These are phyloP conservation scores for Halcyon smyrnensis DNA, from an alignment of 2,797 vertebrate species.

Conservation along the genomic window DNA sequence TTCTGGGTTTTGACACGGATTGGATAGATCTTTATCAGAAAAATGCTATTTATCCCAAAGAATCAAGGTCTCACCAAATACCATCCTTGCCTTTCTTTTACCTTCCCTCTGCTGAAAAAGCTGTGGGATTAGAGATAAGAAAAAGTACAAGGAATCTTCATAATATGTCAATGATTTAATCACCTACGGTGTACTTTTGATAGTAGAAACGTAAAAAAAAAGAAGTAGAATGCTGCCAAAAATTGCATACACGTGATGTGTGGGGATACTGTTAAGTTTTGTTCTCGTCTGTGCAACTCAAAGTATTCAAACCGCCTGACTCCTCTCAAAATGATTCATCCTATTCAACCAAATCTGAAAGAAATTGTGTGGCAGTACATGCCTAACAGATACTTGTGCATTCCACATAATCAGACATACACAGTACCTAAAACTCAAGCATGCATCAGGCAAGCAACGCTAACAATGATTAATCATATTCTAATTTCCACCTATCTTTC, in stretches of 20 bases:
- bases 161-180: background rate
- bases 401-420: background rate
- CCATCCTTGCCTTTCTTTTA: background rate
- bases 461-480: conserved; percentile 44
- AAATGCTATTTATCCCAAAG: background rate
- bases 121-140: background rate
- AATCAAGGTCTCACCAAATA: background rate
- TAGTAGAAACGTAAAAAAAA: background rate
- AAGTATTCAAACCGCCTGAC: background rate
- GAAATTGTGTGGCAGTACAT: background rate
- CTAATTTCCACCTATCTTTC: conserved; percentile 12
- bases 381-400: background rate
- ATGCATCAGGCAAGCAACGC: background rate
- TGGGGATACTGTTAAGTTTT: background rate
- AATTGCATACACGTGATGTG: background rate
- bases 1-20: background rate
- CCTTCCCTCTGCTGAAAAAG: background rate
- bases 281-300: background rate
- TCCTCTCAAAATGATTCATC: conserved; percentile 8
- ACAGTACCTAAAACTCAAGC: conserved; percentile 25
- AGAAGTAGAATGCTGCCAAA: background rate
- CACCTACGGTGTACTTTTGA: background rate
- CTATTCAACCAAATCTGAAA: conserved; percentile 6
- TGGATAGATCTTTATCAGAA: background rate
- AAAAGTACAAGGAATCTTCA: background rate